Conservation (phyloP, 2,113 vertebrate genomes). For the Eurypyga helias region DNA sequence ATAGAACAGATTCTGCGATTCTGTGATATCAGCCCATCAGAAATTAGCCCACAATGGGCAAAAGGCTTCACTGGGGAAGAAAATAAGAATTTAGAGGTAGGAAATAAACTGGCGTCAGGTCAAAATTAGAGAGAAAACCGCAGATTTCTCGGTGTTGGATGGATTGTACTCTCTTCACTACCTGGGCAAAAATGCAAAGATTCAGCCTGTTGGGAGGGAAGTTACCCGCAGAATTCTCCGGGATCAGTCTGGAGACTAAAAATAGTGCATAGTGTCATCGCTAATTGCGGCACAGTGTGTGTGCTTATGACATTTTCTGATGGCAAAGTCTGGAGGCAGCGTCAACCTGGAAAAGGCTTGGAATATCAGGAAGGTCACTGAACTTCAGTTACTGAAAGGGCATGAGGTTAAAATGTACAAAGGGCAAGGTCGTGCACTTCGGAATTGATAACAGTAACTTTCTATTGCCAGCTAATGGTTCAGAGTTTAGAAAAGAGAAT, state of each 20-base stretch:
- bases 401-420: slow-evolving; percentile 15
- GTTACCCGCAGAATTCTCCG: slow-evolving; percentile 13
- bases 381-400: slow-evolving; percentile 28
- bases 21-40: neutral
- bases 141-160: neutral
- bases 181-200: neutral
- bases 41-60: neutral
- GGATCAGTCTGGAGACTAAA: slow-evolving; percentile 36
- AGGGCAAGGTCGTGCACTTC: neutral
- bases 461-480: neutral
- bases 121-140: neutral
- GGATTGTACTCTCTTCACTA: neutral
- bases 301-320: slow-evolving; percentile 61
- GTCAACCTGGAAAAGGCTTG: slow-evolving; percentile 18
- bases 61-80: neutral
- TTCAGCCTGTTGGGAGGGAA: neutral
- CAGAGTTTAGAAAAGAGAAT: neutral
- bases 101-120: neutral
- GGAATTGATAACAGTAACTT: neutral
- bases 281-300: slow-evolving; percentile 27
- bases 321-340: slow-evolving; percentile 41
- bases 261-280: slow-evolving; percentile 43
- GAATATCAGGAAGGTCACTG: slow-evolving; percentile 23
- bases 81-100: neutral
- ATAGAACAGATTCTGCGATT: no score